Conservation (phyloP, 2,888 invertebrate species). For the Pristionchus mayeri region DNA sequence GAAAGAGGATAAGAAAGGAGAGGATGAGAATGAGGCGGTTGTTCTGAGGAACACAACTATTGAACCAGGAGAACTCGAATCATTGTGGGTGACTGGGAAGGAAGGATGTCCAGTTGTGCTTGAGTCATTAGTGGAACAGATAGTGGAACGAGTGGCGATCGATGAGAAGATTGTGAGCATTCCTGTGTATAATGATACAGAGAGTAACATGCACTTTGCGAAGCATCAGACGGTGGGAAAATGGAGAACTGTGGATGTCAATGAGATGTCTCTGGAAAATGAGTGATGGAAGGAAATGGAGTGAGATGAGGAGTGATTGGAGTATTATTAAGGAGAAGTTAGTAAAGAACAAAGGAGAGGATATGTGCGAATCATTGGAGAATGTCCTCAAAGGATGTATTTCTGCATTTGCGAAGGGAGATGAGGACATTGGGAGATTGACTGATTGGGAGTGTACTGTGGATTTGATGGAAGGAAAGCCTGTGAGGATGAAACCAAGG, state of each 20-base stretch:
- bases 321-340: background rate
- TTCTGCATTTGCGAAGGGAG: background rate
- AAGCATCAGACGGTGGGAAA: background rate
- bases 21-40: background rate
- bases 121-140: background rate
- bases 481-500: constrained; percentile 19
- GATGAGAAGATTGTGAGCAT: background rate
- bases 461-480: background rate
- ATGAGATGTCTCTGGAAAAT: background rate
- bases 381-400: background rate
- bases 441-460: background rate
- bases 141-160: background rate
- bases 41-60: background rate
- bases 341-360: background rate
- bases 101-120: background rate
- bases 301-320: background rate
- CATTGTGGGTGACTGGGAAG: background rate
- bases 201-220: background rate
- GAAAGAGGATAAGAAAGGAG: background rate
- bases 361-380: background rate
- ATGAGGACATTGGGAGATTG: constrained; percentile 5
- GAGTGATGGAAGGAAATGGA: too few species aligned
- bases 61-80: background rate
- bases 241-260: background rate
- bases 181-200: background rate